These are phyloP conservation scores for Anneissia japonica DNA, from an alignment of 35 echinoderm and acorn worm genomes.

Conservation along the genomic window DNA sequence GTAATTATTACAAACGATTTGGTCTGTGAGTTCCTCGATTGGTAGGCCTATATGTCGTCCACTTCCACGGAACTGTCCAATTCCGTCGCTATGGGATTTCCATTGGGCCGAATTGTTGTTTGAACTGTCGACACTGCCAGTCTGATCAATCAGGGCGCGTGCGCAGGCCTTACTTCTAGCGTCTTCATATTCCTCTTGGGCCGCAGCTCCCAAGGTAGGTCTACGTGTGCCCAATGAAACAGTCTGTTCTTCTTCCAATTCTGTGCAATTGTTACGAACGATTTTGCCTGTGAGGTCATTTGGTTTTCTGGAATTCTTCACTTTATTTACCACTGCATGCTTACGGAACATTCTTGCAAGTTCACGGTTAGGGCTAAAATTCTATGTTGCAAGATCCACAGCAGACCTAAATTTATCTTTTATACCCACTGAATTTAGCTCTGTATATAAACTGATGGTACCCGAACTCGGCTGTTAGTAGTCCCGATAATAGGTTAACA, in stretches of 20 bases:
- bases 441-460: too few species aligned
- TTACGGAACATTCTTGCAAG: not conserved
- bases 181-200: not conserved
- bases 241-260: not conserved
- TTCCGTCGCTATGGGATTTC: too few species aligned
- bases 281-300: not conserved
- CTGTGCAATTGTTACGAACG: not conserved
- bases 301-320: not conserved
- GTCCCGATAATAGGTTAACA: too few species aligned
- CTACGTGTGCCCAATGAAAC: not conserved
- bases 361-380: too few species aligned
- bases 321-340: not conserved
- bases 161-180: not conserved
- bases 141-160: not conserved
- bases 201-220: not conserved
- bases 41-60: too few species aligned
- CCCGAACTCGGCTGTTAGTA: too few species aligned
- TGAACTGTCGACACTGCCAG: not conserved
- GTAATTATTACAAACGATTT: not conserved
- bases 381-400: too few species aligned
- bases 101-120: too few species aligned
- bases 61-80: too few species aligned
- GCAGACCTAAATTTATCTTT: too few species aligned
- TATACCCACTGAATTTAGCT: too few species aligned
- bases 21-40: too few species aligned